Percentiles rank a stretch among this genome's conserved stretches.
phyloP scores from a whole-genome alignment of 2,113 vertebrate genomes.

The Prionailurus viverrinus region DNA sequence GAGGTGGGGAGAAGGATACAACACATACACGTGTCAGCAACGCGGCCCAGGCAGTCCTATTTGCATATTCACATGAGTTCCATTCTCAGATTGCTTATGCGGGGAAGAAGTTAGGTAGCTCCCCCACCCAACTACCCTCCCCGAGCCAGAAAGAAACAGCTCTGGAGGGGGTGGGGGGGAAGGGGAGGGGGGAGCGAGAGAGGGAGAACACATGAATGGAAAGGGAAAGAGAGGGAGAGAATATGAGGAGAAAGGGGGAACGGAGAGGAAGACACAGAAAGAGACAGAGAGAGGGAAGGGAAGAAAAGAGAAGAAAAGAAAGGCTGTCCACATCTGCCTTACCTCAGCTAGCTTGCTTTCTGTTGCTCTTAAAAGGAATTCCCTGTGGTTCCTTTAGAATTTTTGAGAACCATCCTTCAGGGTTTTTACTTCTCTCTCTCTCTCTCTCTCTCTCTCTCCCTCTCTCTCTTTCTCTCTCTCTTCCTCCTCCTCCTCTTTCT shows the following conservation, averaged over 20 bases:
- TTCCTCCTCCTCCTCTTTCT: constrained; percentile 90
- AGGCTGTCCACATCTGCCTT: constrained; percentile 83
- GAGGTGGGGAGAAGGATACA: constrained; percentile 84
- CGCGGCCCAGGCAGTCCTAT: constrained; percentile 85
- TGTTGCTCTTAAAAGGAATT: constrained; percentile 84
- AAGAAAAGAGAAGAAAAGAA: constrained; percentile 66
- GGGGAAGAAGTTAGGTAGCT: constrained; percentile 83
- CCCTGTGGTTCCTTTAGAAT: constrained; percentile 86
- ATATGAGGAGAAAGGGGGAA: constrained; percentile 11
- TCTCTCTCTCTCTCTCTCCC: constrained; percentile 78
- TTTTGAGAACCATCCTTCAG: constrained; percentile 91
- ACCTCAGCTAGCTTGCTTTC: constrained; percentile 87
- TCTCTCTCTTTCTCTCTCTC: constrained; percentile 81
- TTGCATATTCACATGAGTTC: constrained; percentile 89
- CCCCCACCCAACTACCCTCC: constrained; percentile 79
- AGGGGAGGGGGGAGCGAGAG: background rate
- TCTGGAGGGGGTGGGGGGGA: constrained; percentile 25
- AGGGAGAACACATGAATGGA: constrained; percentile 47
- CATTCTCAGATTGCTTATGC: constrained; percentile 86
- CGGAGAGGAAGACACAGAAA: constrained; percentile 55
- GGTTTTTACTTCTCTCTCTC: constrained; percentile 85
- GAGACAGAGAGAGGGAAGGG: constrained; percentile 63
- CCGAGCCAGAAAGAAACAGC: constrained; percentile 78
- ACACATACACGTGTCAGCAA: constrained; percentile 92
- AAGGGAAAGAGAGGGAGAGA: constrained; percentile 34